Evolutionary conservation across 2,113 vertebrate genomes (phyloP), one percentile per base, ranked within the genome.

Genomic region (Chloropsis cyanopogon): DNA sequence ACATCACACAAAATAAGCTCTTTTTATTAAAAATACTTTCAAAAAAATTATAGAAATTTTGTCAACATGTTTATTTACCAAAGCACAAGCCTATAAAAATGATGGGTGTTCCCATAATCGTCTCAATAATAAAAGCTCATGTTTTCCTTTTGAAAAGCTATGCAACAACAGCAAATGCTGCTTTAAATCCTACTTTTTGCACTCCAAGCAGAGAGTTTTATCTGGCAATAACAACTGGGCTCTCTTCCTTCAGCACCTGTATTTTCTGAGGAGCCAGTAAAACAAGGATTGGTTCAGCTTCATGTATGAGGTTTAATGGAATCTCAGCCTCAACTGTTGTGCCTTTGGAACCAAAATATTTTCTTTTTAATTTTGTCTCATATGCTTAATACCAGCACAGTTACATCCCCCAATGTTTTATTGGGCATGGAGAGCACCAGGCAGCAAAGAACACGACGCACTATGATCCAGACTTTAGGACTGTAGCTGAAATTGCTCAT

Each of bases 181-280:
- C 21, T 70, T 82, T 60, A n/a, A 71, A 26, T 56, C 57, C 26
- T 15, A 14, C 22, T 61, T 66, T 71, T 91, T 41, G 39, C 42
- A 57, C 65, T 95, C 35, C 52, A 91, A 82, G 56, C 29, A 70
- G 47, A 90, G 54, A 44, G 31, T 56, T 97, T 86, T 82, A 53
- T 69, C 84, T 8, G 0, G 29, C 56, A 84, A 35, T 84, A 90
- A 77, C 52, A 69, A 86, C 31, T 73, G 69, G 59, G 60, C 33
- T 88, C 59, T 46, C 50, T 81, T 91, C 66, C 69, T 87, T 50
- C 47, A 88, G 78, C 73, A 96, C 91, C 92, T 96, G 90, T 68
- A 88, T 89, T 93, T 94, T 90, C 83, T 42, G 64, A 95, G 59
- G 53, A 86, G 86, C 60, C 91, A 91, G 69, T 75, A 90, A 95